Evolutionary conservation across 2,888 invertebrate genomes (phyloP), one percentile per base, ranked within the genome.

Genomic region (Pterostichus madidus): DNA sequence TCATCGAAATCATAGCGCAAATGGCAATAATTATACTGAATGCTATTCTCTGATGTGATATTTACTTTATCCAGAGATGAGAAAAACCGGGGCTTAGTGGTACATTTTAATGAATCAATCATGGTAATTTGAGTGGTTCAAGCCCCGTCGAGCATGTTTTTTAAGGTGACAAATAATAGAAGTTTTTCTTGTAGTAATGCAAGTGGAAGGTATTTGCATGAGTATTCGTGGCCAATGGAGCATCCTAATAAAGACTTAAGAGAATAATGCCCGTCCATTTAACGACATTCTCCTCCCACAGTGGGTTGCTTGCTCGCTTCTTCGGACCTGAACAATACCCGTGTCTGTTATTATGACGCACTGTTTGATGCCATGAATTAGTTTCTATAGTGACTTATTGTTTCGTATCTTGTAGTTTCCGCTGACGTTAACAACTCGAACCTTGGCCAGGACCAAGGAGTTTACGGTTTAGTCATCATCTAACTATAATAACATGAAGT

Each of bases 341-440:
- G 5, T 68, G 68, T 39, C 68, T 44, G 24, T 68, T 35, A 68
- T 68, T 49, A 49, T 49, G 31, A 44, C 31, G 17, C 39, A 13
- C 49, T n/a, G 76, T 76, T 76, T 56, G 56, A 76, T 53, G 46
- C 76, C 56, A 32, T 76, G 52, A 76, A 76, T 76, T 56, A 76
- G 76, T 76, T 76, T 64, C 49, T 52, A 75, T 61, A 78, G 39
- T 61, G 78, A 78, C 61, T 78, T 78, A 78, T 78, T 78, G 78
- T 78, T 59, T 61, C 61, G 78, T 61, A 78, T 78, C 44, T 59
- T 31, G 32, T 75, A 75, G 75, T 75, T 75, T 75, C 52, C 78
- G 78, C 78, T 78, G 78, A 78, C 61, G 78, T 59, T 61, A 78
- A 24, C 78, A 78, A 44, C 78, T 61, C 56, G 17, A 39, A 46